These are phyloP conservation scores for Ephestia elutella DNA, from an alignment of 1,140 invertebrate genomes.

Conservation along the genomic window DNA sequence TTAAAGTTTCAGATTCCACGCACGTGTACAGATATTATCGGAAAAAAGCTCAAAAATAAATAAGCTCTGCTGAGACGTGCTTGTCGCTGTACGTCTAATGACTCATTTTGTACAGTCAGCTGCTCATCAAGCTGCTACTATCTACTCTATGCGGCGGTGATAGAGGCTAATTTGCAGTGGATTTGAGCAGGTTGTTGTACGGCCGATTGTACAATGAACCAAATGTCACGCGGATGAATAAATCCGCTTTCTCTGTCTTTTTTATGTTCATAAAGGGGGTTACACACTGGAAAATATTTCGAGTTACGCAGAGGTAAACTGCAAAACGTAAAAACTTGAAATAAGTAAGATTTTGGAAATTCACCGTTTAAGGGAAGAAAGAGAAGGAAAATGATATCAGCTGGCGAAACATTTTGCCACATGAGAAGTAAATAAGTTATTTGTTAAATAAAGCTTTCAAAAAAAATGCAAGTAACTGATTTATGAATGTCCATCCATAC, in stretches of 20 bases:
- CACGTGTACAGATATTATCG: background rate
- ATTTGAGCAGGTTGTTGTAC: slow-evolving; percentile 9
- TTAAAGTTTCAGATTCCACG: background rate
- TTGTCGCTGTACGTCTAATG: slow-evolving; percentile 1
- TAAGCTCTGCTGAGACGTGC: background rate
- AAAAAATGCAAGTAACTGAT: no score
- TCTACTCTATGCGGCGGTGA: no score
- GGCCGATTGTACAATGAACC: slow-evolving; percentile 10
- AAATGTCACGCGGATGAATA: slow-evolving; percentile 21
- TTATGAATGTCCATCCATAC: no score
- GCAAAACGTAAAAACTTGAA: no score
- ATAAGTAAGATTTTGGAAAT: no score
- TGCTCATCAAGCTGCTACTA: no score
- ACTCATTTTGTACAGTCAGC: slow-evolving; percentile 6
- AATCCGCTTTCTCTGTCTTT: slow-evolving; percentile 45
- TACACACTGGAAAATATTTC: background rate
- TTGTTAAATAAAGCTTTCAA: no score
- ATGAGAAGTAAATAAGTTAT: no score
- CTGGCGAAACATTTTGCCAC: no score
- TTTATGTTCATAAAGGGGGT: slow-evolving; percentile 21
- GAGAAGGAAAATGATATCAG: no score
- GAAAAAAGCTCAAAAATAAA: background rate
- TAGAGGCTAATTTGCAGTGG: background rate
- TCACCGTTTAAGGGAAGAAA: no score
- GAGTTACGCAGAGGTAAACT: no score